phyloP scores from a whole-genome alignment of 2,113 vertebrate genomes.

The Pelecanoides urinatrix region DNA sequence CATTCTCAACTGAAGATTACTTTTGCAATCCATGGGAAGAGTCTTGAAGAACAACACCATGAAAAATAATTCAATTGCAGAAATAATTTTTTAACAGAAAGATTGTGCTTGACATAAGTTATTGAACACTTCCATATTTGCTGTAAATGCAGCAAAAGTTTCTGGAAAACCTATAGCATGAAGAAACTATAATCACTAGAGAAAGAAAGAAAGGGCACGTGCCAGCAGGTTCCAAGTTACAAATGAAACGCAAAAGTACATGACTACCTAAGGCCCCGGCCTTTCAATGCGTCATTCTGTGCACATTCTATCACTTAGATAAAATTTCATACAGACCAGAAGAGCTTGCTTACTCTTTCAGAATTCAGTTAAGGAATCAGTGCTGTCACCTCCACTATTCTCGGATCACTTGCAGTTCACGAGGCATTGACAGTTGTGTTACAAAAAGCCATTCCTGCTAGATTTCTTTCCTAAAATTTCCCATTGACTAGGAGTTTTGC shows the following conservation, averaged over 20 bases:
- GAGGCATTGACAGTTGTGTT: background rate
- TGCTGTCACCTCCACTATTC: background rate
- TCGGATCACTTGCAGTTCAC: background rate
- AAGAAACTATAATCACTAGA: background rate
- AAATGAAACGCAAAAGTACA: background rate
- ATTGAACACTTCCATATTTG: background rate
- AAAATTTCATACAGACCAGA: background rate
- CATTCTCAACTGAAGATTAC: background rate
- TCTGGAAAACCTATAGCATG: background rate
- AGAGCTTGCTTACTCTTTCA: background rate
- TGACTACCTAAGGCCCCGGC: background rate
- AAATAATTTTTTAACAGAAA: background rate
- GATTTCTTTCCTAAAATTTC: background rate
- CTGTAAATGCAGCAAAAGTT: background rate
- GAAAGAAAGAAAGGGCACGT: background rate
- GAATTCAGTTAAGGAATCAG: background rate
- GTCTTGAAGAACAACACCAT: slow-evolving; percentile 5
- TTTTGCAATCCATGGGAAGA: background rate
- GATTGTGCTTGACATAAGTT: background rate
- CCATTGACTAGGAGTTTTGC: background rate
- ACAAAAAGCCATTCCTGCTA: background rate
- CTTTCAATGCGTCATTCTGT: background rate
- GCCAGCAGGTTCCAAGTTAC: background rate
- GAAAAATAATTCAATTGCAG: slow-evolving; percentile 7
- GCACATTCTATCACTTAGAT: background rate